Conservation (phyloP, 2,888 invertebrate species). For the Chromoteleia sp. region DNA sequence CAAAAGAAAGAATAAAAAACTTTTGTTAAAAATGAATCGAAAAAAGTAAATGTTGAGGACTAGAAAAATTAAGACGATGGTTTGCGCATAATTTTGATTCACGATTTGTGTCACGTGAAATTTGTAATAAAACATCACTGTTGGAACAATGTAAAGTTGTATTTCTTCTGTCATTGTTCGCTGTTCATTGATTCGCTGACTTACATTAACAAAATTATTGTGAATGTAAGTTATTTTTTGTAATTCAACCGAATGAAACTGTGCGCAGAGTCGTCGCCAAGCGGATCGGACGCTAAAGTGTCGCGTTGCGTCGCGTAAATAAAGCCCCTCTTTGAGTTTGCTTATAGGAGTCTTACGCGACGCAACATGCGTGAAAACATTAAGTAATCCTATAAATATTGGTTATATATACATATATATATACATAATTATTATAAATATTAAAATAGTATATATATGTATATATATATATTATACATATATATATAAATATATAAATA, state of each 20-base stretch:
- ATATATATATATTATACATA: conserved; percentile 78
- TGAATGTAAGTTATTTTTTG: conserved; percentile 43
- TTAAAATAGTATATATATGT: conserved; percentile 75
- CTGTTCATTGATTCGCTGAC: conserved; percentile 22
- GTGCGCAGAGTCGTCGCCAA: conserved; percentile 15
- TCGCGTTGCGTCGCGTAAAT: conserved; percentile 59
- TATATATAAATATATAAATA: conserved; percentile 78
- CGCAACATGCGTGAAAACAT: conserved; percentile 64
- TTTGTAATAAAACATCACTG: conserved; percentile 7
- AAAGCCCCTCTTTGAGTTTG: conserved; percentile 44
- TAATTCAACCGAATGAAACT: background rate
- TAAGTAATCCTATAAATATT: conserved; percentile 83
- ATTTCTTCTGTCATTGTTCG: conserved; percentile 47
- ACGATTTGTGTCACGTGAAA: conserved; percentile 13
- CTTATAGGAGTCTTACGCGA: conserved; percentile 47
- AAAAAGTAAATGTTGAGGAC: conserved; percentile 34
- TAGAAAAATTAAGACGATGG: conserved; percentile 56
- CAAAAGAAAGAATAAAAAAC: background rate
- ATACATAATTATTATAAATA: conserved; percentile 65
- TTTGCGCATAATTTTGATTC: conserved; percentile 25
- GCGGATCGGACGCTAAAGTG: conserved; percentile 49
- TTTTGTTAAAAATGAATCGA: conserved; percentile 16
- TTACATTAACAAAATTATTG: conserved; percentile 29
- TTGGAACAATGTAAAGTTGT: conserved; percentile 37
- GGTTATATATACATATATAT: conserved; percentile 79